A percentile compares a stretch with the other conserved stretches of the same genome.
Conservation (phyloP, 2,113 vertebrate genomes). For the Eurypyga helias region DNA sequence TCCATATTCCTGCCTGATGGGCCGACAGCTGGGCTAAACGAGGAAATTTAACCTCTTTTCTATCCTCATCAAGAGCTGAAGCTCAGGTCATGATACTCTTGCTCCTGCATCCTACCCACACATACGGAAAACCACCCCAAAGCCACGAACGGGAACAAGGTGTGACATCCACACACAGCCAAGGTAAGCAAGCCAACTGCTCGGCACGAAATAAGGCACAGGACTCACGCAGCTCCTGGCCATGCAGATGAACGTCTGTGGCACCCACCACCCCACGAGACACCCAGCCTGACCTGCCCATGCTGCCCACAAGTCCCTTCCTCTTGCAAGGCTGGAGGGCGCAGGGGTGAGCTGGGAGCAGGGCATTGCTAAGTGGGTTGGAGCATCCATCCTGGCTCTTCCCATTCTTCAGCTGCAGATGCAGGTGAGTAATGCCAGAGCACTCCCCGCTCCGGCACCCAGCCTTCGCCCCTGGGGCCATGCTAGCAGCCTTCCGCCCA, state of each 20-base stretch:
- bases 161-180: background rate
- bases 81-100: background rate
- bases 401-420: background rate
- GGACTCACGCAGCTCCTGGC: accelerated
- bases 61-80: background rate
- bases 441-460: accelerated
- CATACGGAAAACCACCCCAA: background rate
- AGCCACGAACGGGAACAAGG: background rate
- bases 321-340: background rate
- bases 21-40: background rate
- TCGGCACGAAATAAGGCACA: background rate
- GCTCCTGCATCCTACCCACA: background rate
- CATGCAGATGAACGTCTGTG: accelerated
- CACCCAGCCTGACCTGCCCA: background rate
- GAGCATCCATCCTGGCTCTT: background rate
- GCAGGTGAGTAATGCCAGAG: background rate
- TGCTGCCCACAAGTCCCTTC: background rate
- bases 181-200: background rate
- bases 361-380: accelerated
- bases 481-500: background rate
- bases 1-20: background rate
- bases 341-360: background rate
- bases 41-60: background rate
- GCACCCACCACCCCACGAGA: accelerated
- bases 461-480: background rate